Evolutionary conservation across 2,888 invertebrate species (phyloP).

Genomic region (Dexiosoma caninum): DNA sequence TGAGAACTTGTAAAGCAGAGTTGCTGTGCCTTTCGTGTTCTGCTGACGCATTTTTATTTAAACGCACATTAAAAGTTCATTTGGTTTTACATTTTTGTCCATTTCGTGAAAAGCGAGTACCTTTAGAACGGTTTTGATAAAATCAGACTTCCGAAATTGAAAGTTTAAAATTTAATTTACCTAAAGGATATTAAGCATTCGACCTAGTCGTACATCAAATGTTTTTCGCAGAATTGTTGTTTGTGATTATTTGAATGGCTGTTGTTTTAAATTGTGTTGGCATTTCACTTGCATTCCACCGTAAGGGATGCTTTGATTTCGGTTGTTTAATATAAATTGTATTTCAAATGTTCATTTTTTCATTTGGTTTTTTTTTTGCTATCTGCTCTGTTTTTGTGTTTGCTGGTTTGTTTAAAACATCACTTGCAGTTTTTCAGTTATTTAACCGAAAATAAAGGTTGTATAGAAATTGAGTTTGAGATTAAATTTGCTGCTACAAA

Average conservation of each 20-base stretch:
- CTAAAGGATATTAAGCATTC: background rate
- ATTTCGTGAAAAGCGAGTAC: no score
- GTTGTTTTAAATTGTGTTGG: slow-evolving; percentile 38
- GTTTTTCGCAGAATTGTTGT: background rate
- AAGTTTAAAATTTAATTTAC: no score
- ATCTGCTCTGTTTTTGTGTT: background rate
- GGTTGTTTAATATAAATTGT: slow-evolving; percentile 32
- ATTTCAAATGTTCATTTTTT: slow-evolving; percentile 25
- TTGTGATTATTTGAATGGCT: slow-evolving; percentile 30
- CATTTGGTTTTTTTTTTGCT: background rate
- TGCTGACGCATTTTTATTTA: no score
- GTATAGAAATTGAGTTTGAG: background rate
- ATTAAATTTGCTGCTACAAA: background rate
- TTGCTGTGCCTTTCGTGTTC: no score
- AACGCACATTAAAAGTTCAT: no score
- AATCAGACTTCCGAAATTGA: no score
- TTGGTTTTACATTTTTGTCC: no score
- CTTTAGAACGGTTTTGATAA: no score
- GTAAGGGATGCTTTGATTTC: slow-evolving; percentile 54
- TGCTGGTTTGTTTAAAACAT: slow-evolving; percentile 40
- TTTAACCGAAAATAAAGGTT: slow-evolving; percentile 3
- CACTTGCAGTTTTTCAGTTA: slow-evolving; percentile 45
- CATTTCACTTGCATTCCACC: slow-evolving; percentile 54
- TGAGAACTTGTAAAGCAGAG: no score
- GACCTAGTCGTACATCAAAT: background rate